Conservation (phyloP, 2,797 vertebrate species). For the Acanthiza pusilla region DNA sequence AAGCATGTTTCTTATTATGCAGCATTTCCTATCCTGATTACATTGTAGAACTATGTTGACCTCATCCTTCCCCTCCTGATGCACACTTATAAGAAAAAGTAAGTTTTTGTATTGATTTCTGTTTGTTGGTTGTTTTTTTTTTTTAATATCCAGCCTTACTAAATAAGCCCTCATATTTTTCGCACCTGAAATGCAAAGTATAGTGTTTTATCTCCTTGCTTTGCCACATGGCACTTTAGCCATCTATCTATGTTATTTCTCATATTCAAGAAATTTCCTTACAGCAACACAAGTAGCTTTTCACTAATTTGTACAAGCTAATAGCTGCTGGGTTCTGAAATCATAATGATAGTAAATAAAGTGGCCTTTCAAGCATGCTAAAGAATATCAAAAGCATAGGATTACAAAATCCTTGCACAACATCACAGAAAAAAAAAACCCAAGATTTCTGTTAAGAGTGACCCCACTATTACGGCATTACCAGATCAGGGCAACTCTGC, state of each 20-base stretch:
- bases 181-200: background rate
- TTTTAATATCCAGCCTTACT: background rate
- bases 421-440: rapidly evolving
- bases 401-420: background rate
- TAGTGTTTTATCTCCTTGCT: background rate
- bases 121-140: rapidly evolving
- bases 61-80: background rate
- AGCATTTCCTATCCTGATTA: background rate
- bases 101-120: background rate
- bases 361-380: rapidly evolving
- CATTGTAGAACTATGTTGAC: rapidly evolving
- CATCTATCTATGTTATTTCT: background rate
- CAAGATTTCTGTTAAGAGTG: background rate
- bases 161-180: background rate
- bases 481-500: background rate
- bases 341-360: background rate
- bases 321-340: background rate
- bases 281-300: background rate
- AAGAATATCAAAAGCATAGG: background rate
- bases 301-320: background rate
- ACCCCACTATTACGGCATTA: background rate
- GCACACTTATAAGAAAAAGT: background rate
- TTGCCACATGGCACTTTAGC: background rate
- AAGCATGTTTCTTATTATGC: background rate
- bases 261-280: background rate